A percentile compares a stretch with the other conserved stretches of the same genome.
Evolutionary conservation across 2,888 invertebrate species (phyloP).

Genomic region (Loripinus fragilis): DNA sequence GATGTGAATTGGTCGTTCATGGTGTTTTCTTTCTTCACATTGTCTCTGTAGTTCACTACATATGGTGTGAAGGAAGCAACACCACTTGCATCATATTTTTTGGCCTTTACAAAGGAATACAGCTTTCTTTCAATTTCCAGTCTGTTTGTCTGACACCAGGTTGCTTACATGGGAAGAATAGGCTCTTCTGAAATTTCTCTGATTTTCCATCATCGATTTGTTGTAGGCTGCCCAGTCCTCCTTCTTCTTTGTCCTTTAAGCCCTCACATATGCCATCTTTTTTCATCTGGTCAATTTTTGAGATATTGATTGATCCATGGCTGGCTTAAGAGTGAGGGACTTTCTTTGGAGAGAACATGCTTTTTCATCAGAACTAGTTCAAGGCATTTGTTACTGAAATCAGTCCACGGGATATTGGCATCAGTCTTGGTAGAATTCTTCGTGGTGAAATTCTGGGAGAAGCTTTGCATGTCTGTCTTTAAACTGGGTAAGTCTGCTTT

Average conservation of each 20-base stretch:
- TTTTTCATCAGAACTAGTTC: background rate
- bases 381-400: no score
- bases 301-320: background rate
- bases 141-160: no score
- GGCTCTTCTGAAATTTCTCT: slow-evolving; percentile 10
- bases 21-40: slow-evolving; percentile 16
- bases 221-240: no score
- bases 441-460: slow-evolving; percentile 13
- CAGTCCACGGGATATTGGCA: background rate
- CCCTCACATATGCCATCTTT: slow-evolving; percentile 14
- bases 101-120: slow-evolving; percentile 11
- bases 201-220: background rate
- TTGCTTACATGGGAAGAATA: slow-evolving; percentile 1
- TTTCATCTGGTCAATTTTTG: background rate
- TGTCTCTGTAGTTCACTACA: slow-evolving; percentile 13
- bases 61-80: background rate
- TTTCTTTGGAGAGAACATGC: slow-evolving; percentile 17
- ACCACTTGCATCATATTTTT: slow-evolving; percentile 19
- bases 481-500: slow-evolving; percentile 14
- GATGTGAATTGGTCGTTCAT: slow-evolving; percentile 12
- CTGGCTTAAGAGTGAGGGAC: background rate
- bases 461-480: slow-evolving; percentile 18
- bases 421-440: background rate
- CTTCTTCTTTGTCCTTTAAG: slow-evolving; percentile 10
- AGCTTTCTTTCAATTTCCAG: slow-evolving; percentile 9